These are phyloP conservation scores for Amphipoea oculea DNA, from an alignment of 2,888 invertebrate genomes.

Conservation along the genomic window DNA sequence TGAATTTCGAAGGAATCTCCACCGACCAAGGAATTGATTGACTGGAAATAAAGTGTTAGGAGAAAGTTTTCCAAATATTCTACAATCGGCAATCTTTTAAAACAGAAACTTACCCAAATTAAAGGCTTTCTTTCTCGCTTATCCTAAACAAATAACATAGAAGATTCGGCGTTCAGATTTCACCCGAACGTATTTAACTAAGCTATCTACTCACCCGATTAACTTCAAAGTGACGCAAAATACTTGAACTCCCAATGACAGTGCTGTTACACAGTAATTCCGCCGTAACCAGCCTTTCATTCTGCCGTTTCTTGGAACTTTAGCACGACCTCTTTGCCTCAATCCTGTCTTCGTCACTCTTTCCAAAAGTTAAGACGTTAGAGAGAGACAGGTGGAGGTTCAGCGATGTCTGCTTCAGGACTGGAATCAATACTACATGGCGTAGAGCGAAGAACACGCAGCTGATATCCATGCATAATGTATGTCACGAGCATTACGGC, in stretches of 20 bases:
- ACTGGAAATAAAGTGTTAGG: slow-evolving; percentile 9
- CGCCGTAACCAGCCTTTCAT: slow-evolving; percentile 48
- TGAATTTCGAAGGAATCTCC: slow-evolving; percentile 17
- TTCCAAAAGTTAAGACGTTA: slow-evolving; percentile 14
- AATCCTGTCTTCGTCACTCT: slow-evolving; percentile 42
- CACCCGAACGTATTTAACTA: slow-evolving; percentile 30
- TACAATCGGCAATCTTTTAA: neutral
- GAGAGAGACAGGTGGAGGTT: slow-evolving; percentile 52
- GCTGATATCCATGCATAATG: slow-evolving; percentile 66
- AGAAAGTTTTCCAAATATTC: neutral
- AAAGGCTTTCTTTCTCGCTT: neutral
- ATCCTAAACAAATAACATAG: slow-evolving; percentile 29
- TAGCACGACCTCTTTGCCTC: slow-evolving; percentile 24
- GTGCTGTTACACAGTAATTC: slow-evolving; percentile 53
- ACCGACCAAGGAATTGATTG: slow-evolving; percentile 12
- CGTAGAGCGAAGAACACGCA: slow-evolving; percentile 58
- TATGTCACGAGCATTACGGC: slow-evolving; percentile 60
- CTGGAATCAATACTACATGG: slow-evolving; percentile 65
- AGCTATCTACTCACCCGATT: slow-evolving; percentile 37
- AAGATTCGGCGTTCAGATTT: slow-evolving; percentile 19
- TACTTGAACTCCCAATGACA: slow-evolving; percentile 51
- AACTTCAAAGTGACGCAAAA: slow-evolving; percentile 52
- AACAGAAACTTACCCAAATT: slow-evolving; percentile 2
- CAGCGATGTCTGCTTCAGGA: slow-evolving; percentile 43
- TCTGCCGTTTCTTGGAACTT: slow-evolving; percentile 40